These are phyloP conservation scores for Caenorhabditis wallacei DNA, from an alignment of 2,888 invertebrate genomes.

Conservation along the genomic window DNA sequence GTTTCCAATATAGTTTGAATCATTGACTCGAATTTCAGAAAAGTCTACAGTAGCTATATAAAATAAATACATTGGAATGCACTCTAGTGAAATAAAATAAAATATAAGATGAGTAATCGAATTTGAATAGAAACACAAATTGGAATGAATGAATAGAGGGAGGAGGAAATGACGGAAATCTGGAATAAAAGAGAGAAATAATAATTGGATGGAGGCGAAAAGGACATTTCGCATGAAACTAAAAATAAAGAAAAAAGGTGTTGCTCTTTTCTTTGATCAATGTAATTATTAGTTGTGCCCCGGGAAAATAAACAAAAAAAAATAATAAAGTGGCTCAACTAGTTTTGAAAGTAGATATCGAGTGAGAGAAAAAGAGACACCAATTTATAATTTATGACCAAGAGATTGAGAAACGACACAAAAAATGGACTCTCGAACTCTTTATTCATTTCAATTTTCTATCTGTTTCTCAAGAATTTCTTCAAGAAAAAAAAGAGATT, in stretches of 20 bases:
- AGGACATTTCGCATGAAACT: not conserved
- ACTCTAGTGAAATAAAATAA: not conserved
- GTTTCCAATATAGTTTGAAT: too few species aligned
- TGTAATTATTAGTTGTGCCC: not conserved
- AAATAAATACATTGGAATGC: too few species aligned
- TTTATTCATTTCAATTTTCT: slow-evolving; percentile 6
- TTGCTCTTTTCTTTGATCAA: slow-evolving; percentile 2
- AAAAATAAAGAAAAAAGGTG: too few species aligned
- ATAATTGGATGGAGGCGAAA: slow-evolving; percentile 42
- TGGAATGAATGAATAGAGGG: slow-evolving; percentile 25
- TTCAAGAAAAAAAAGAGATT: not conserved
- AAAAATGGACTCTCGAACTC: slow-evolving; percentile 15
- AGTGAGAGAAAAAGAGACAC: not conserved
- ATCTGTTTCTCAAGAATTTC: not conserved
- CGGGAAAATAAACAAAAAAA: not conserved
- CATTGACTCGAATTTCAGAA: too few species aligned
- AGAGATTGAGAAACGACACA: slow-evolving; percentile 23
- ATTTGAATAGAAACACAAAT: slow-evolving; percentile 35
- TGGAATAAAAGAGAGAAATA: not conserved
- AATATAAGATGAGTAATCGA: not conserved
- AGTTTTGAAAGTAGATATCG: not conserved
- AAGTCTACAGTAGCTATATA: too few species aligned
- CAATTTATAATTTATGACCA: slow-evolving; percentile 37
- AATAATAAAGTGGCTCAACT: slow-evolving; percentile 30
- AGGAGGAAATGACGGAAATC: slow-evolving; percentile 26